Conservation (phyloP, 2,888 invertebrate species). For the Cephus sareptanus region DNA sequence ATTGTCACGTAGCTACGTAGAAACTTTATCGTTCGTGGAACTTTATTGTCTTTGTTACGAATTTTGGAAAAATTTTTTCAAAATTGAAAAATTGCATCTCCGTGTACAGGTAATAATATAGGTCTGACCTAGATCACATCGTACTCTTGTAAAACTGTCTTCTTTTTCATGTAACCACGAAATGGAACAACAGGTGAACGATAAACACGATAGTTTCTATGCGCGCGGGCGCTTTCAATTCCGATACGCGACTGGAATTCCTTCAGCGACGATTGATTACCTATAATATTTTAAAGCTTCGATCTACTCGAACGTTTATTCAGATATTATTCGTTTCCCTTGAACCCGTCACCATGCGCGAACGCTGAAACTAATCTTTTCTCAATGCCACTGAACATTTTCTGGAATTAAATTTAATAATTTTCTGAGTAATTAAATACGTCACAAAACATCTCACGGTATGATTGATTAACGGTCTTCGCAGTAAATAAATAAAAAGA, state of each 20-base stretch:
- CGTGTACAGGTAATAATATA: background rate
- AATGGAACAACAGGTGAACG: background rate
- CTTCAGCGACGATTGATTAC: background rate
- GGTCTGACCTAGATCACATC: background rate
- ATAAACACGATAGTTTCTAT: background rate
- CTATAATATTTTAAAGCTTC: background rate
- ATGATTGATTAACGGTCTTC: background rate
- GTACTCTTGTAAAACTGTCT: background rate
- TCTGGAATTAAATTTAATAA: background rate
- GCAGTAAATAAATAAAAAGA: background rate
- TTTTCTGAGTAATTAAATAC: background rate
- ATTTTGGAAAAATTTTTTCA: background rate
- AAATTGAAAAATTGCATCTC: background rate
- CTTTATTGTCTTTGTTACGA: background rate
- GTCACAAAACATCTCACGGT: background rate
- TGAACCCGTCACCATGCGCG: too few relatives aligned
- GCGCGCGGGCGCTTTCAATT: background rate
- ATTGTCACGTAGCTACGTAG: background rate
- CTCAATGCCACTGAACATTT: background rate
- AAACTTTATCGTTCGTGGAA: background rate
- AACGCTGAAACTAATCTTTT: background rate
- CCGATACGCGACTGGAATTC: background rate
- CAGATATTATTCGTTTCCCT: background rate
- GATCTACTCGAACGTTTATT: background rate
- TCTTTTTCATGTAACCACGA: background rate